phyloP scores from a whole-genome alignment of 2,113 vertebrate species.

The Solenodon paradoxus region DNA sequence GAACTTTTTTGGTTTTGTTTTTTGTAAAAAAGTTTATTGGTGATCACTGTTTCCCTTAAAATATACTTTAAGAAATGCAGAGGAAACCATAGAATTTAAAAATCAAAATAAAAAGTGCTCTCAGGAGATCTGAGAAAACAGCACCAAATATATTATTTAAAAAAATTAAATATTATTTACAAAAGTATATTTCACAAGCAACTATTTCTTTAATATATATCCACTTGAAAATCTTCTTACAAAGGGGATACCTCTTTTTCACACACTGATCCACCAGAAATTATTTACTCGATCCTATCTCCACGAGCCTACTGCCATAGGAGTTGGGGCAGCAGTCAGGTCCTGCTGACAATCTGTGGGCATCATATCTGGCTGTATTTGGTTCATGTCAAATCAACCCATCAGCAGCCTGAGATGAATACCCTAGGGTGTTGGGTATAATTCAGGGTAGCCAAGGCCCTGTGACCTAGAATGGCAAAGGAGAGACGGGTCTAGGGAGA shows the following conservation, averaged over 20 bases:
- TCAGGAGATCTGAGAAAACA: conserved; percentile 84
- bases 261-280: background rate
- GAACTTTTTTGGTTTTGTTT: background rate
- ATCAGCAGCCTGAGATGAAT: conserved; percentile 32
- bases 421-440: background rate
- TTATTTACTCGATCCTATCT: background rate
- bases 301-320: background rate
- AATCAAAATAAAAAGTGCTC: conserved; percentile 80
- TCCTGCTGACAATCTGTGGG: background rate
- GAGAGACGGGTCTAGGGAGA: background rate
- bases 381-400: conserved; percentile 29
- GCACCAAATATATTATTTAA: conserved; percentile 88
- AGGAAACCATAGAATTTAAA: conserved; percentile 75
- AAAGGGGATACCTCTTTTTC: conserved; percentile 66
- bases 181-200: conserved; percentile 82
- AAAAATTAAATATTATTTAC: conserved; percentile 89
- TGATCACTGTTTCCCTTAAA: conserved; percentile 80
- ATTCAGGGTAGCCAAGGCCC: background rate
- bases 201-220: conserved; percentile 75
- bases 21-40: conserved; percentile 26
- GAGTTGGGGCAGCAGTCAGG: conserved; percentile 10
- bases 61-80: conserved; percentile 77
- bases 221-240: conserved; percentile 76
- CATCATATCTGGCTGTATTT: background rate
- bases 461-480: background rate